Conservation (phyloP, 2,797 vertebrate species). For the Triplophysa bombifrons region DNA sequence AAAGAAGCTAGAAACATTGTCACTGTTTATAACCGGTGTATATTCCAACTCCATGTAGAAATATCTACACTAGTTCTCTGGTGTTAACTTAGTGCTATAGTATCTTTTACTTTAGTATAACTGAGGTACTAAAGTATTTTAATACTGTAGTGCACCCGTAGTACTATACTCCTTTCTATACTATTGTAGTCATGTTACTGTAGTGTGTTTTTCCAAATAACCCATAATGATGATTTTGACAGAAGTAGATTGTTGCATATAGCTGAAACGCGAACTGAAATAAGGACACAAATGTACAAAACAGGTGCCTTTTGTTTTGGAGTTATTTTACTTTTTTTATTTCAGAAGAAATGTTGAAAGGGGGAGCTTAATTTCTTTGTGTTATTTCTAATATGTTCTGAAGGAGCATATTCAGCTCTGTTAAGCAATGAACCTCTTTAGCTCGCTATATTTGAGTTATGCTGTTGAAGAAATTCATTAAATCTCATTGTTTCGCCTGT, state of each 20-base stretch:
- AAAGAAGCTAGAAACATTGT: slow-evolving; percentile 48
- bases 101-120: slow-evolving; percentile 32
- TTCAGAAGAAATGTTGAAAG: slow-evolving; percentile 59
- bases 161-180: slow-evolving; percentile 26
- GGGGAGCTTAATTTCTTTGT: slow-evolving; percentile 74
- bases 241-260: slow-evolving; percentile 43
- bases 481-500: slow-evolving; percentile 44
- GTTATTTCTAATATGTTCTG: slow-evolving; percentile 68
- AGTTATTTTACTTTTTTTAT: slow-evolving; percentile 48
- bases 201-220: slow-evolving; percentile 40
- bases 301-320: slow-evolving; percentile 74
- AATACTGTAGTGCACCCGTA: slow-evolving; percentile 43
- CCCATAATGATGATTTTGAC: slow-evolving; percentile 55
- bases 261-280: slow-evolving; percentile 43
- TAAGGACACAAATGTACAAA: slow-evolving; percentile 60
- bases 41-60: slow-evolving; percentile 34
- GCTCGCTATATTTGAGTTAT: slow-evolving; percentile 72
- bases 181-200: slow-evolving; percentile 42
- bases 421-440: slow-evolving; percentile 78
- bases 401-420: slow-evolving; percentile 70
- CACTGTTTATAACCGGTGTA: slow-evolving; percentile 50
- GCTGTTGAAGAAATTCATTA: slow-evolving; percentile 58
- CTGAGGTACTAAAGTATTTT: slow-evolving; percentile 30
- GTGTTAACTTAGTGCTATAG: slow-evolving; percentile 32
- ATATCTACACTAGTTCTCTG: slow-evolving; percentile 34